phyloP scores from a whole-genome alignment of 1,140 invertebrate genomes.

The Caerostris extrusa region DNA sequence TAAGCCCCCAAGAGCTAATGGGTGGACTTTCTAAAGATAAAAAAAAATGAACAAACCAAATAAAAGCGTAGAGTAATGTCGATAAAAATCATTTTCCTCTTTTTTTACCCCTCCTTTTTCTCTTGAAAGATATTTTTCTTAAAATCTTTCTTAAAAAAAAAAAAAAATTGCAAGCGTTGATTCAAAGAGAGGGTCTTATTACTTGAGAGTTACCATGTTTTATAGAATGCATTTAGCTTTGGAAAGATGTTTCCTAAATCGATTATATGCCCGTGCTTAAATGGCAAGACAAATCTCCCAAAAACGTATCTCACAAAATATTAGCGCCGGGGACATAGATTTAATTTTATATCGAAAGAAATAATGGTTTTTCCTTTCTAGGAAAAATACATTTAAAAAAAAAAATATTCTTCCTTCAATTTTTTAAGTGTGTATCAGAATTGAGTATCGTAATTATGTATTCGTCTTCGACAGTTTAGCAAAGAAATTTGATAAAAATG shows the following conservation, averaged over 20 bases:
- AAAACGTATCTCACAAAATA: too few relatives aligned
- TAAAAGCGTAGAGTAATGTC: constrained; percentile 33
- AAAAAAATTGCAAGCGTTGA: not conserved
- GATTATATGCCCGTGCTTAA: not conserved
- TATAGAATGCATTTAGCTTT: constrained; percentile 7
- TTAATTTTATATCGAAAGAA: not conserved
- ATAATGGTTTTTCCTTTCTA: not conserved
- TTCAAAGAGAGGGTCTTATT: constrained; percentile 33
- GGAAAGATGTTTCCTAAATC: not conserved
- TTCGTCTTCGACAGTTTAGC: too few relatives aligned
- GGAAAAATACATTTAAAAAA: too few relatives aligned
- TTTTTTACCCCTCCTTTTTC: constrained; percentile 10
- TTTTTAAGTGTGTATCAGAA: too few relatives aligned
- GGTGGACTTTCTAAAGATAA: constrained; percentile 20
- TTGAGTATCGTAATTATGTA: too few relatives aligned
- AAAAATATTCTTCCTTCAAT: too few relatives aligned
- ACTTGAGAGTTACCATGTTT: not conserved
- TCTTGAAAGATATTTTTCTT: not conserved
- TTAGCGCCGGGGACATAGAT: not conserved
- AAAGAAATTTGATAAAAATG: too few relatives aligned
- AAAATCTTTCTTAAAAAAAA: too few relatives aligned
- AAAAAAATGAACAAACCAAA: constrained; percentile 47
- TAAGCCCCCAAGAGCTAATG: constrained; percentile 66
- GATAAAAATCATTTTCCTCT: constrained; percentile 35
- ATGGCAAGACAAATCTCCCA: not conserved